Evolutionary conservation across 1,140 invertebrate species (phyloP), one percentile per base, ranked within the genome.

Genomic region (Apis dorsata): DNA sequence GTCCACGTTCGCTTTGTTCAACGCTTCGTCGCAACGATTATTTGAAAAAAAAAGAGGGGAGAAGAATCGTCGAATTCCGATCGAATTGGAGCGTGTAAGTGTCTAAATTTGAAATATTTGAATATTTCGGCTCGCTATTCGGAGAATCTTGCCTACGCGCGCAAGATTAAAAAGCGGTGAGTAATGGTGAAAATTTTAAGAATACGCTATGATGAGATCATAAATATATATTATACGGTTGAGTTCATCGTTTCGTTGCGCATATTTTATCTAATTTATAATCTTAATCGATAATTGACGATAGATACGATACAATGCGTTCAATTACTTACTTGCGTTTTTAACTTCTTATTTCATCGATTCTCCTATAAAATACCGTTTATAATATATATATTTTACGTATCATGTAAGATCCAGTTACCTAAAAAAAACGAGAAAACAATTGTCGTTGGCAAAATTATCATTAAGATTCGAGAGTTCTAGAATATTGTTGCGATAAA

Each of bases 1-100:
- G 19, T 79, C n/a, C 15, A 15, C n/a, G 4, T 7, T 44, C 34
- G 49, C 51, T 79, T 60, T 70, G 79, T 66, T 76, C 81, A 34
- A 12, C n/a, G n/a, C 24, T 24, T 51, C 59, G 15, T 71, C 78
- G 78, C 53, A 13, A 21, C 63, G 80, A 76, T 76, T 69, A 76
- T 76, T 81, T 59, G 1, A 10, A 66, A 62, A 63, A 74, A 65
- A 19, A 17, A 8, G 9, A 19, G 9, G 17, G 17, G 12, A 63
- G n/a, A 24, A 24, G 15, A n/a, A 62, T 60, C 21, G 59, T 1
- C 11, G n/a, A 1, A 13, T 53, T 53, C 2, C 53, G 53, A 57
- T 57, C 55, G 17, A 17, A 57, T 57, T 57, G 12, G 15, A 57
- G 55, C 34, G 34, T 44, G 15, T 55, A 3, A 55, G 11, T 15